These are phyloP conservation scores for Celastrina argiolus DNA, from an alignment of 2,888 invertebrate genomes.

Conservation along the genomic window DNA sequence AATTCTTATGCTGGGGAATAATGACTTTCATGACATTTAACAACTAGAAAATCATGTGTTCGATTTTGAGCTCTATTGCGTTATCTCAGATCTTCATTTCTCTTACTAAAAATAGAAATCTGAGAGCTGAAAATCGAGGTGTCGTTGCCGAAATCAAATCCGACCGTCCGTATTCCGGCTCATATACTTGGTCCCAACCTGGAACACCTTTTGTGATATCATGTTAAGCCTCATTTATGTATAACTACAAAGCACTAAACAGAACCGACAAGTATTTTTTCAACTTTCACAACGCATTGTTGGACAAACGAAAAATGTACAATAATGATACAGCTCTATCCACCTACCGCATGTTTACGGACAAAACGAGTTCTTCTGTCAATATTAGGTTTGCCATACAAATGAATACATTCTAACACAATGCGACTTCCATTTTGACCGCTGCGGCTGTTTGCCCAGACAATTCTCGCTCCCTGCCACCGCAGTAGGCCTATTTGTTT, in stretches of 20 bases:
- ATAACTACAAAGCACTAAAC: background rate
- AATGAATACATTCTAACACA: conserved; percentile 76
- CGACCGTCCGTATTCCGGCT: no score
- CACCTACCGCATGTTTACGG: conserved; percentile 50
- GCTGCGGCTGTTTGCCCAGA: conserved; percentile 62
- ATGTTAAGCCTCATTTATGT: background rate
- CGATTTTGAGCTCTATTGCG: no score
- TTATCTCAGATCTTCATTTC: no score
- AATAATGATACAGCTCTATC: conserved; percentile 49
- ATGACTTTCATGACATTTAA: no score
- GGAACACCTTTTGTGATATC: no score
- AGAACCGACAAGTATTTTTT: background rate
- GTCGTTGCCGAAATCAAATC: no score
- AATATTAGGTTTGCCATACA: conserved; percentile 73
- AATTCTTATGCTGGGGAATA: no score
- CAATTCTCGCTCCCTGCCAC: conserved; percentile 69
- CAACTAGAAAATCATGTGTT: no score
- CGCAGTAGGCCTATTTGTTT: conserved; percentile 47
- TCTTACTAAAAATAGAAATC: no score
- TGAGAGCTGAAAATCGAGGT: no score
- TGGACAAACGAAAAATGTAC: conserved; percentile 30
- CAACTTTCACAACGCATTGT: background rate
- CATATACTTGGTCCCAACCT: no score
- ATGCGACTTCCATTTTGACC: conserved; percentile 73
- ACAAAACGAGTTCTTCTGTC: conserved; percentile 68